These are phyloP conservation scores for Melanogrammus aeglefinus DNA, from an alignment of 2,797 vertebrate genomes.

Conservation along the genomic window DNA sequence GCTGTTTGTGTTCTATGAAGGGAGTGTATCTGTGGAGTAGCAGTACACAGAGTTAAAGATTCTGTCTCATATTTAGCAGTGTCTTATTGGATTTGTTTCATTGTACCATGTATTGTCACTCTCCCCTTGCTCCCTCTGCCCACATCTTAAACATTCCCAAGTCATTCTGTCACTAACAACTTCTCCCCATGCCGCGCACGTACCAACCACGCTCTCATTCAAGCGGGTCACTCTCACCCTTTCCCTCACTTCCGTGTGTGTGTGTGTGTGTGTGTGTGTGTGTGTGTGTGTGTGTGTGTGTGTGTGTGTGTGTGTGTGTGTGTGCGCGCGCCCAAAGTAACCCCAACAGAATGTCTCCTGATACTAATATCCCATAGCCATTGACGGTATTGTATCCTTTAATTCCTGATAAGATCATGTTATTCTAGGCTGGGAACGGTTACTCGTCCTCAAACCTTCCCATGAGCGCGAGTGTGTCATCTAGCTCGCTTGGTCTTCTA, in stretches of 20 bases:
- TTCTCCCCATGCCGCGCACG: not conserved
- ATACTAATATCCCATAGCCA: no score
- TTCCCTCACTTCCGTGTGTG: not conserved
- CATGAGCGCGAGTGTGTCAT: not conserved
- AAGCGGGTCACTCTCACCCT: constrained; percentile 21
- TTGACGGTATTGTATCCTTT: no score
- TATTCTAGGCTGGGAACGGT: not conserved
- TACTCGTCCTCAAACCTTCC: not conserved
- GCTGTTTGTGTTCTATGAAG: no score
- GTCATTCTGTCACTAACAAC: not conserved
- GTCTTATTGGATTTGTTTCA: not conserved
- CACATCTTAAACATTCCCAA: not conserved
- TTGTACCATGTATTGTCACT: not conserved
- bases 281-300: not conserved
- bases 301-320: not conserved
- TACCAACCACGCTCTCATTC: constrained; percentile 4
- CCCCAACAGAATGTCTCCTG: not conserved
- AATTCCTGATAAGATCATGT: not conserved
- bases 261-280: no score
- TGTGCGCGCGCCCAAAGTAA: not conserved
- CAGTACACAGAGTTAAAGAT: no score
- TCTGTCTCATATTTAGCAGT: no score
- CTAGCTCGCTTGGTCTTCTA: not conserved
- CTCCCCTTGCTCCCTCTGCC: not conserved
- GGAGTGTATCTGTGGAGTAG: no score